Evolutionary conservation across 2,113 vertebrate genomes (phyloP).

Genomic region (Brachyhypopomus gauderio): DNA sequence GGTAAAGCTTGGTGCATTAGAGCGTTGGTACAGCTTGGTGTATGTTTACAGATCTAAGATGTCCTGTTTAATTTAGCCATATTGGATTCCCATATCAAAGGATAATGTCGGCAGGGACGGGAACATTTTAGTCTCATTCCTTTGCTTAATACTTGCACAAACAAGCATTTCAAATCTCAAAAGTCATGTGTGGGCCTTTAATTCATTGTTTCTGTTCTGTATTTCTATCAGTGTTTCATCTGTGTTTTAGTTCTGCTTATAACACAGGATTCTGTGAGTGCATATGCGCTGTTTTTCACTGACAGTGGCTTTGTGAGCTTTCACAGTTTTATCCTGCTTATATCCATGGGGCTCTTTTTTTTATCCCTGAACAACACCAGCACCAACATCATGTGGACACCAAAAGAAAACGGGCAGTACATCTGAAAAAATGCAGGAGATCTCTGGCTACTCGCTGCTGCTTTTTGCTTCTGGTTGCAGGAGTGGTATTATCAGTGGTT

Average conservation of each 20-base stretch:
- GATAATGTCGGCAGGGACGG: too few species aligned
- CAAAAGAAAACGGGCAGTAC: not conserved
- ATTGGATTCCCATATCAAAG: too few species aligned
- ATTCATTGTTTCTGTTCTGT: not conserved
- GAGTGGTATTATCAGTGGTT: constrained; percentile 1
- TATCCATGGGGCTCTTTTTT: not conserved
- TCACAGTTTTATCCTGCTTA: not conserved
- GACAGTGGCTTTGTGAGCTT: not conserved
- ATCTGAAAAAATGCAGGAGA: not conserved
- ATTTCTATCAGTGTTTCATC: not conserved
- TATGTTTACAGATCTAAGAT: too few species aligned
- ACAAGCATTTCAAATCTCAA: too few species aligned
- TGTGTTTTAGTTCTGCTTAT: not conserved
- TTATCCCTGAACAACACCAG: constrained; percentile 8
- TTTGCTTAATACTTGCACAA: too few species aligned
- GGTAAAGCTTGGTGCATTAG: too few species aligned
- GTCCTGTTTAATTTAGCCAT: too few species aligned
- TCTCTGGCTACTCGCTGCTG: not conserved
- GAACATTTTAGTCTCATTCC: too few species aligned
- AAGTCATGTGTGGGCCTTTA: not conserved
- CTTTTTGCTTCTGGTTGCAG: not conserved
- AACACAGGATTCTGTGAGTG: not conserved
- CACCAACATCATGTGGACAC: not conserved
- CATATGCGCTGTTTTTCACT: not conserved
- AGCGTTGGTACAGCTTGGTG: too few species aligned